phyloP scores from a whole-genome alignment of 2,888 invertebrate genomes.

The Prosopocoilus inquinatus region DNA sequence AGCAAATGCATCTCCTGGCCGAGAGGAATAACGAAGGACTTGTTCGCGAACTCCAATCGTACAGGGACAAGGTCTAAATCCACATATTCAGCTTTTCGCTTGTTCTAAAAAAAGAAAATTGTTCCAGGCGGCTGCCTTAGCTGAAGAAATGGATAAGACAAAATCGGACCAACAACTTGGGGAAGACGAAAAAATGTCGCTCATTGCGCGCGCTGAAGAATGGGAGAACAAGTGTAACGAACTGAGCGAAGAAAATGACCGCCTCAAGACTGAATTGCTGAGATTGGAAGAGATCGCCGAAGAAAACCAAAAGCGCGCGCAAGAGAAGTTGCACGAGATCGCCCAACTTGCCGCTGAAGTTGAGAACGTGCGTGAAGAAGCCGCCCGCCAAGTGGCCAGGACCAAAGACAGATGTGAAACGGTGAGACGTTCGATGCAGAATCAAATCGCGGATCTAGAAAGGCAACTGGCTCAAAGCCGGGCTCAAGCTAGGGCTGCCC shows the following conservation, averaged over 20 bases:
- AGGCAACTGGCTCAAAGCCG: conserved; percentile 63
- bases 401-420: conserved; percentile 67
- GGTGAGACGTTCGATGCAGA: conserved; percentile 60
- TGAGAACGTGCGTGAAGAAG: conserved; percentile 66
- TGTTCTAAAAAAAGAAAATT: no score
- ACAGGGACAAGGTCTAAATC: conserved; percentile 56
- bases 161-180: conserved; percentile 53
- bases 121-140: conserved; percentile 41
- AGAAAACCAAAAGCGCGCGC: conserved; percentile 60
- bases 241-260: conserved; percentile 42
- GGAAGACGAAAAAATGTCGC: conserved; percentile 51
- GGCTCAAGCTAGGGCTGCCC: conserved; percentile 62
- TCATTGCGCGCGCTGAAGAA: conserved; percentile 44
- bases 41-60: conserved; percentile 62
- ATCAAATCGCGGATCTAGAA: conserved; percentile 66
- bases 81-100: conserved; percentile 1
- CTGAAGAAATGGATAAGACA: conserved; percentile 54
- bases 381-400: conserved; percentile 63
- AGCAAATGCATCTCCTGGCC: conserved; percentile 64
- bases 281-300: conserved; percentile 60
- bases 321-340: conserved; percentile 68
- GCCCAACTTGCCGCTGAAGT: conserved; percentile 64
- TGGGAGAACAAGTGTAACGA: conserved; percentile 37
- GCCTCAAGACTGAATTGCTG: conserved; percentile 49
- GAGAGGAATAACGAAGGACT: conserved; percentile 67